Evolutionary conservation across 2,888 invertebrate species (phyloP), one percentile per base, ranked within the genome.

Genomic region (Aradus depressus): DNA sequence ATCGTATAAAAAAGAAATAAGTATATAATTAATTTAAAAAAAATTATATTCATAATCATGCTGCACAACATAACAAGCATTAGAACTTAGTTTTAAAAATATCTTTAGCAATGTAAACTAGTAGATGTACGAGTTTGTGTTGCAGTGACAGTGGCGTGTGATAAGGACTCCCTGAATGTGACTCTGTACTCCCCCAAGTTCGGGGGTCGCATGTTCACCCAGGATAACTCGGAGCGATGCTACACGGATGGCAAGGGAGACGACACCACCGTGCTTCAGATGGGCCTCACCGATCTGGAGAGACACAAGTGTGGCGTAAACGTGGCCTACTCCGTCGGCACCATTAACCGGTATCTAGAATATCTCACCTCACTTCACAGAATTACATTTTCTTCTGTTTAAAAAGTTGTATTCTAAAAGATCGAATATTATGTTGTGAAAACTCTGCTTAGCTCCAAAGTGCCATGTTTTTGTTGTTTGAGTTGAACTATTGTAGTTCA

Each of bases 81-180:
- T n/a, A n/a, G n/a, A n/a, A n/a, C n/a, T n/a, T n/a, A n/a, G n/a
- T n/a, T n/a, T n/a, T n/a, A n/a, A n/a, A n/a, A n/a, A n/a, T n/a
- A n/a, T n/a, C n/a, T n/a, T n/a, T n/a, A n/a, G n/a, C n/a, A n/a
- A n/a, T n/a, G n/a, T n/a, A 10, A 31, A 42, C 18, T 34, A 18
- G n/a, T n/a, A n/a, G n/a, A n/a, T n/a, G n/a, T n/a, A n/a, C n/a
- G n/a, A n/a, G 18, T 59, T 55, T 44, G 56, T 65, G 65, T 59
- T 60, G 34, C 68, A 90, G 90, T 91, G 58, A 77, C 75, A 54
- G 87, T 91, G 1, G 76, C 79, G 41, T 91, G 91, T 65, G 77
- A 77, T n/a, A 76, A 77, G 26, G 70, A 76, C 3, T 75, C 77
- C 55, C 77, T 89, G 74, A 68, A 77, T 23, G 75, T 90, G 50